These are phyloP conservation scores for Taxidea taxus DNA, from an alignment of 2,113 vertebrate genomes.

Conservation along the genomic window DNA sequence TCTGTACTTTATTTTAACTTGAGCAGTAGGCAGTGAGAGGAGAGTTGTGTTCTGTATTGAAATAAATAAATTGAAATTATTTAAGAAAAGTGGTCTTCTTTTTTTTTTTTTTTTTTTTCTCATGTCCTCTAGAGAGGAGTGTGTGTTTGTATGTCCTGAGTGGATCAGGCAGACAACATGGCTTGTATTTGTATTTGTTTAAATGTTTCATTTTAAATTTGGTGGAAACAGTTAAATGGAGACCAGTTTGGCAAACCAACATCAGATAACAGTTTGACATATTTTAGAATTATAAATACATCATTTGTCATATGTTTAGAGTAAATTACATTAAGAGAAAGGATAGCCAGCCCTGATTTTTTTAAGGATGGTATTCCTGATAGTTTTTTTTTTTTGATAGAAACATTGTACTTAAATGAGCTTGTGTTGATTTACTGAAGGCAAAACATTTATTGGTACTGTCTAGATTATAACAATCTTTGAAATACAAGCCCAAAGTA, in stretches of 20 bases:
- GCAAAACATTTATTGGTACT: background rate
- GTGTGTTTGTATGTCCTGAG: background rate
- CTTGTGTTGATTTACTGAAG: background rate
- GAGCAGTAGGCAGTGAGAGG: background rate
- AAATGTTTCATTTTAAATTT: background rate
- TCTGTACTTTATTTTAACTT: background rate
- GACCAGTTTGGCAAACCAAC: background rate
- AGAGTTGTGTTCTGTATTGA: background rate
- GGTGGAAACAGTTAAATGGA: background rate
- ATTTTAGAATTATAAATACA: background rate
- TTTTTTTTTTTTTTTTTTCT: constrained; percentile 21
- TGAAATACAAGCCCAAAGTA: background rate
- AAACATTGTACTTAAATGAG: background rate
- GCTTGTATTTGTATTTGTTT: background rate
- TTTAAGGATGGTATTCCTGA: background rate
- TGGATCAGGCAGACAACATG: background rate
- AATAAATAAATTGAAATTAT: background rate
- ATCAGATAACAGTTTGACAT: background rate
- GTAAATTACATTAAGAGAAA: background rate
- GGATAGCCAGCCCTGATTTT: background rate
- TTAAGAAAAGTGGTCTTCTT: background rate
- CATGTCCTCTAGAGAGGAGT: background rate
- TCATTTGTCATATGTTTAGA: background rate
- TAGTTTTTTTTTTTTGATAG: background rate
- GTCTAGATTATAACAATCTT: background rate